These are phyloP conservation scores for Mus spretus DNA, from an alignment of 2,797 vertebrate species.

Conservation along the genomic window DNA sequence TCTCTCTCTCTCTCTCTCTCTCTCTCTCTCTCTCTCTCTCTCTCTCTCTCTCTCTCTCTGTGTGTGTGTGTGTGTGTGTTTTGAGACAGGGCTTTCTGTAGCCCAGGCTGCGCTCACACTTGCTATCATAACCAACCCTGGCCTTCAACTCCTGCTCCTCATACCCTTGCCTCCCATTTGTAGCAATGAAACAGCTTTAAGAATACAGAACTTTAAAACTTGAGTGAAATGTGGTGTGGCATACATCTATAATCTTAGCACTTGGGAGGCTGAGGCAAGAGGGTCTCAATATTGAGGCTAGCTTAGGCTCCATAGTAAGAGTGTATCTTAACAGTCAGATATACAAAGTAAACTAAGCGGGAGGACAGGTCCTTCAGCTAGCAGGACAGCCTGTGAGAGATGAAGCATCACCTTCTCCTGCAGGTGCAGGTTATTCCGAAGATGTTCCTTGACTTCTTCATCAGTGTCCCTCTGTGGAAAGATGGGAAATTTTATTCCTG, in stretches of 20 bases:
- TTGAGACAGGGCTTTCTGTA: background rate
- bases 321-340: background rate
- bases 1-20: background rate
- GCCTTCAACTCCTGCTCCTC: background rate
- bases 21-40: no score
- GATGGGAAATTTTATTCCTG: slow-evolving; percentile 66
- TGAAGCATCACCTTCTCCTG: slow-evolving; percentile 94
- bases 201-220: background rate
- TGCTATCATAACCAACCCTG: background rate
- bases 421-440: slow-evolving; percentile 96
- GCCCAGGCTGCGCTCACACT: background rate
- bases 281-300: background rate
- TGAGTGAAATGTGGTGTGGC: background rate
- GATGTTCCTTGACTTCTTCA: slow-evolving; percentile 97
- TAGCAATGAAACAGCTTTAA: background rate
- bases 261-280: background rate
- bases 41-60: no score
- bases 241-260: background rate
- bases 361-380: background rate
- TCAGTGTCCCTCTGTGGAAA: slow-evolving; percentile 96
- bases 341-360: background rate
- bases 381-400: background rate
- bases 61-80: background rate
- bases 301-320: background rate
- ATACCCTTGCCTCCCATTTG: background rate